phyloP scores from a whole-genome alignment of 92 coral and sea anemone genomes.

The Phenganax stokvisi region DNA sequence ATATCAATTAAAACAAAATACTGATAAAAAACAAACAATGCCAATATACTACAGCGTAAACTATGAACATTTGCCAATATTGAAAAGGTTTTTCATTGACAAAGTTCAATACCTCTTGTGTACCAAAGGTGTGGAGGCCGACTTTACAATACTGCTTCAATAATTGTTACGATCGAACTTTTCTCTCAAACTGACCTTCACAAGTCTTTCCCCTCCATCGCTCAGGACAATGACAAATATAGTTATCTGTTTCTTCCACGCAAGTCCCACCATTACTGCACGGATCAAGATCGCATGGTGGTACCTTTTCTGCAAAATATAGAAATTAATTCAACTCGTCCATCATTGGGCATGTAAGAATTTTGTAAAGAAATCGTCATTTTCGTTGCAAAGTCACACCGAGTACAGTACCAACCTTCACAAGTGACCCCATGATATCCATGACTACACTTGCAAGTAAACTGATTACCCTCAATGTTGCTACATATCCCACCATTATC shows the following conservation, averaged over 20 bases:
- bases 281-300: slow-evolving; percentile 61
- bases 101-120: no score
- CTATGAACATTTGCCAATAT: no score
- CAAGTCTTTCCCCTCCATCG: slow-evolving; percentile 72
- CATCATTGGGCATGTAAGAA: neutral
- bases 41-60: neutral
- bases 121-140: no score
- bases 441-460: slow-evolving; percentile 66
- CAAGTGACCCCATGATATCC: slow-evolving; percentile 68
- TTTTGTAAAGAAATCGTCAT: neutral
- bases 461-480: slow-evolving; percentile 64
- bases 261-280: slow-evolving; percentile 80
- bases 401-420: slow-evolving; percentile 55
- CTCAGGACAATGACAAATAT: slow-evolving; percentile 63
- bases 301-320: slow-evolving; percentile 48
- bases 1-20: neutral
- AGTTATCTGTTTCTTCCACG: slow-evolving; percentile 47
- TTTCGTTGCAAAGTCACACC: neutral
- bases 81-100: no score
- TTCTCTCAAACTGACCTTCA: slow-evolving; percentile 58
- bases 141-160: no score
- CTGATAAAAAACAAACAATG: neutral
- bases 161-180: no score
- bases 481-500: slow-evolving; percentile 83
- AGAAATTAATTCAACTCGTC: neutral